Conservation (phyloP, 2,113 vertebrate genomes). For the Salvator merianae region DNA sequence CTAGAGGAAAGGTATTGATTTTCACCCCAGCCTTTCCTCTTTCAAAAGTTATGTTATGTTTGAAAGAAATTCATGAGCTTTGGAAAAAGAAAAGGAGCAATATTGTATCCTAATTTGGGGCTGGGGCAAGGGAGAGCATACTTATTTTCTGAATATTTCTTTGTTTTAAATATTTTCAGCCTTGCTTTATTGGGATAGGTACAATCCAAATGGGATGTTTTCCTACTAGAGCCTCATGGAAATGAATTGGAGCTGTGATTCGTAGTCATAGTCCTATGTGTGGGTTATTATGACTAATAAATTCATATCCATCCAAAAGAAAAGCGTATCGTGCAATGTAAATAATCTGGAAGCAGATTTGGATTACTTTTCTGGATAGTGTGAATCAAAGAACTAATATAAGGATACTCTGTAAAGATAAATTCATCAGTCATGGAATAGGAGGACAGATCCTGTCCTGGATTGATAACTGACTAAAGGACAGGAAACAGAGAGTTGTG, state of each 20-base stretch:
- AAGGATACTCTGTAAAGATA: no score
- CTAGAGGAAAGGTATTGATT: conserved; percentile 70
- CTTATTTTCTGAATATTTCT: background rate
- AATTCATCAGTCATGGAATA: no score
- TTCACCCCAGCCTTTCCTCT: conserved; percentile 62
- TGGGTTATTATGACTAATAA: no score
- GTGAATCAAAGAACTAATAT: no score
- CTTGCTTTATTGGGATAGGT: conserved; percentile 18
- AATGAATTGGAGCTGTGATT: background rate
- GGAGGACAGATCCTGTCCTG: no score
- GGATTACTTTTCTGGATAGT: no score
- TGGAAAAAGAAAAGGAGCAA: conserved; percentile 41
- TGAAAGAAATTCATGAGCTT: conserved; percentile 62
- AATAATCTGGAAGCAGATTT: no score
- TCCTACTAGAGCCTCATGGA: background rate
- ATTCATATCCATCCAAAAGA: no score
- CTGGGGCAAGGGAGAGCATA: background rate
- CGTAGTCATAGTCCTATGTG: no score
- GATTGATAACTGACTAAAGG: no score
- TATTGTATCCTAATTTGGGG: conserved; percentile 60
- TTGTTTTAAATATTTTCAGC: background rate
- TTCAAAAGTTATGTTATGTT: conserved; percentile 72
- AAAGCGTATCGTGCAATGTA: no score
- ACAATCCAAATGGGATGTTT: background rate
- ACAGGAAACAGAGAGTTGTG: no score